phyloP scores from a whole-genome alignment of 2,888 invertebrate species.

The Rosalia funebris region DNA sequence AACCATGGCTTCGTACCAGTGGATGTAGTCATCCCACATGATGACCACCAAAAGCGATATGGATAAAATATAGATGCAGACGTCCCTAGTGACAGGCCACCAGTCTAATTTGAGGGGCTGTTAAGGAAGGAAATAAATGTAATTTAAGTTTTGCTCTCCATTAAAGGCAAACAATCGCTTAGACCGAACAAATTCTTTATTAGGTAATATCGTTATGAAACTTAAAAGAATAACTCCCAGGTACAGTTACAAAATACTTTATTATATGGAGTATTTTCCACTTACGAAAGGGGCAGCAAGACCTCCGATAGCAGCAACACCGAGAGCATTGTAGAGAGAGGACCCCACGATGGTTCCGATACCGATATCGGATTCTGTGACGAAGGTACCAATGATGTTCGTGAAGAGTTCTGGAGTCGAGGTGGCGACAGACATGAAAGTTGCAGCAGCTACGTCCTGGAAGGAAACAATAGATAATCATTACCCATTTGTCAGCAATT shows the following conservation, averaged over 20 bases:
- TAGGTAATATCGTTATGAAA: not conserved
- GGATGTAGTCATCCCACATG: not conserved
- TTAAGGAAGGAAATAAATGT: constrained; percentile 46
- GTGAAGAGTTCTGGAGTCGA: not conserved
- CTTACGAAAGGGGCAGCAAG: too few relatives aligned
- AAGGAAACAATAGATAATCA: too few relatives aligned
- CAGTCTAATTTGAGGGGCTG: constrained; percentile 72
- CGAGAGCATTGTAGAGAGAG: not conserved
- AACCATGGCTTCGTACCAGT: not conserved
- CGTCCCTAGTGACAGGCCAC: not conserved
- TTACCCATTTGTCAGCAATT: too few relatives aligned
- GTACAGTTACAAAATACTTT: too few relatives aligned
- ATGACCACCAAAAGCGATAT: not conserved
- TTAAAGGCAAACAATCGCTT: too few relatives aligned
- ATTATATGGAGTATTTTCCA: too few relatives aligned
- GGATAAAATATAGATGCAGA: constrained; percentile 60
- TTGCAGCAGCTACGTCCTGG: not conserved
- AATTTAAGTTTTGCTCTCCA: too few relatives aligned
- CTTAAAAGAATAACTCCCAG: too few relatives aligned
- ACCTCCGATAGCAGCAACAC: not conserved
- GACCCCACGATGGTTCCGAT: not conserved
- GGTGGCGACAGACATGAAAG: not conserved
- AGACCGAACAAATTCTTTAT: not conserved
- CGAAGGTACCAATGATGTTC: not conserved
- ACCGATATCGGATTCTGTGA: not conserved